Conservation (phyloP, 53 echinoderm and acorn worm genomes). For the Hippasteria phrygiana region DNA sequence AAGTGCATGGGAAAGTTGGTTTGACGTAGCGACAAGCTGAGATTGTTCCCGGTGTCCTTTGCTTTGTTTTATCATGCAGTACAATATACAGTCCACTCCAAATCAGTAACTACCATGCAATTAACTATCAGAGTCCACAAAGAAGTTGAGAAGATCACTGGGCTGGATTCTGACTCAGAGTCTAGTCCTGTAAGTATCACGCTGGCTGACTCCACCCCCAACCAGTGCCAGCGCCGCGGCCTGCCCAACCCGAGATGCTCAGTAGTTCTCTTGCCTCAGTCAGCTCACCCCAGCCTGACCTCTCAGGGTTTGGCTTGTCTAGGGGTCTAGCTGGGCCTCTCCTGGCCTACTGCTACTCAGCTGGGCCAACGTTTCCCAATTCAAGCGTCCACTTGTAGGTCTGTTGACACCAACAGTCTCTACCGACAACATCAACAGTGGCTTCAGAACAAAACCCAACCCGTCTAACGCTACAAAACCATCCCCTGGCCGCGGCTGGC, state of each 20-base stretch:
- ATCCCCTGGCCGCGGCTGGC: constrained; percentile 46
- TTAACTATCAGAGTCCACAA: neutral
- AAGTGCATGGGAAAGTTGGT: neutral
- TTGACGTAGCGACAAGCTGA: too few species aligned
- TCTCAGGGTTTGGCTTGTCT: constrained; percentile 10
- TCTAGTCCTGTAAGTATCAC: neutral
- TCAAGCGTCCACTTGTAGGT: neutral
- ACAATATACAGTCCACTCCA: neutral
- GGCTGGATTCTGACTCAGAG: neutral
- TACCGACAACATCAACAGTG: neutral
- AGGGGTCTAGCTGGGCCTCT: neutral
- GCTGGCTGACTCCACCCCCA: neutral
- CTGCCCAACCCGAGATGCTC: neutral
- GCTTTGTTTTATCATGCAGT: neutral
- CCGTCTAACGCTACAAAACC: constrained; percentile 57
- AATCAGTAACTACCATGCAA: too few species aligned
- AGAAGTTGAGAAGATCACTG: neutral
- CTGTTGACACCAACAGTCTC: constrained; percentile 4
- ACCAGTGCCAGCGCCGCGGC: neutral
- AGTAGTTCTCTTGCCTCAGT: neutral
- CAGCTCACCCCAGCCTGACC: constrained; percentile 36
- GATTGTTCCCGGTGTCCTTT: neutral
- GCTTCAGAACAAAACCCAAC: constrained; percentile 26
- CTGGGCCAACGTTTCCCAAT: neutral
- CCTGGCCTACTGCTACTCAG: neutral